phyloP scores from a whole-genome alignment of 2,113 vertebrate species.

The Enhydra lutris region DNA sequence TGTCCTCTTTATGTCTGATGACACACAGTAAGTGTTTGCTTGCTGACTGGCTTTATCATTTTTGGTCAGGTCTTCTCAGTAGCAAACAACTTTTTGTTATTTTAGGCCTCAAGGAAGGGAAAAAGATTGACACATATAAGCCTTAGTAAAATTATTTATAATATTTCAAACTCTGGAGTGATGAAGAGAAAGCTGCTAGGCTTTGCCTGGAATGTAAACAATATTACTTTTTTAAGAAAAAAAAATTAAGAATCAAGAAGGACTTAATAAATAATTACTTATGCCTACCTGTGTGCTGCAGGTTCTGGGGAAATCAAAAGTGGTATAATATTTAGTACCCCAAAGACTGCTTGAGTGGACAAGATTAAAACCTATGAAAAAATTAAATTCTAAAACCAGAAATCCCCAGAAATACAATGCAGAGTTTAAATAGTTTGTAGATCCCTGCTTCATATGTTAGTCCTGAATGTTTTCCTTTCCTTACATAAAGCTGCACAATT shows the following conservation, averaged over 20 bases:
- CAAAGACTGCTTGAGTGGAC: not conserved
- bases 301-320: not conserved
- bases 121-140: not conserved
- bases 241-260: constrained; percentile 13
- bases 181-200: not conserved
- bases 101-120: not conserved
- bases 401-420: not conserved
- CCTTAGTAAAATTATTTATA: not conserved
- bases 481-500: not conserved
- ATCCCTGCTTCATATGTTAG: not conserved
- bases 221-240: not conserved
- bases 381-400: not conserved
- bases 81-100: constrained; percentile 6
- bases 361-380: not conserved
- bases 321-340: not conserved
- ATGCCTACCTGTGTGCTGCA: not conserved
- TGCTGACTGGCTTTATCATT: not conserved
- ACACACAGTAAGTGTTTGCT: not conserved
- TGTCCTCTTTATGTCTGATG: not conserved
- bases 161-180: not conserved
- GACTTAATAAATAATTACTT: constrained; percentile 6
- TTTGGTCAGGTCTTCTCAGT: not conserved
- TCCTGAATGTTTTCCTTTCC: not conserved
- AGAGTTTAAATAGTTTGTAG: not conserved
- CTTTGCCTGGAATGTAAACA: constrained; percentile 6